These are phyloP conservation scores for Triplophysa dalaica DNA, from an alignment of 2,113 vertebrate genomes.

Conservation along the genomic window DNA sequence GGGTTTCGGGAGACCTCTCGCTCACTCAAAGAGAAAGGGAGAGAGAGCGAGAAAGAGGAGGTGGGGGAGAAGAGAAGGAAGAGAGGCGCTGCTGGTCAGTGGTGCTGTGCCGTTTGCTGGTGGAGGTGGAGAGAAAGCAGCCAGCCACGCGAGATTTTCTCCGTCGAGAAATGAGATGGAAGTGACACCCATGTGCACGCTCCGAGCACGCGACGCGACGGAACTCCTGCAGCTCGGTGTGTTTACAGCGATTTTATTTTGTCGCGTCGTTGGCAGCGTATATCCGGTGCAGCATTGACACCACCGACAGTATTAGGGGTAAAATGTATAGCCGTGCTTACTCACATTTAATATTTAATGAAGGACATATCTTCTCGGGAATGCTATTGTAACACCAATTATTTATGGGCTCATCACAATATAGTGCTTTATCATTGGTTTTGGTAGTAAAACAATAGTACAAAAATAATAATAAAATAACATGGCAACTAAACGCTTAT, in stretches of 20 bases:
- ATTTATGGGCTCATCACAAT: too few species aligned
- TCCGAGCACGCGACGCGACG: neutral
- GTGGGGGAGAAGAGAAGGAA: constrained; percentile 48
- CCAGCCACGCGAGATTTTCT: constrained; percentile 53
- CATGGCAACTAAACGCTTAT: too few species aligned
- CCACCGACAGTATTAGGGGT: too few species aligned
- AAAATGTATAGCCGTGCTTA: too few species aligned
- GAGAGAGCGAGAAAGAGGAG: constrained; percentile 41
- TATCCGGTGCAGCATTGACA: constrained; percentile 55
- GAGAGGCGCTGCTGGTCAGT: constrained; percentile 37
- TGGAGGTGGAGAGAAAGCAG: constrained; percentile 47
- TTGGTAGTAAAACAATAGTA: too few species aligned
- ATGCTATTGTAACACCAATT: too few species aligned
- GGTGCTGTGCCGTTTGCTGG: constrained; percentile 18
- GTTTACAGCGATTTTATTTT: neutral
- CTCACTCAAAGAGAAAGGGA: constrained; percentile 48
- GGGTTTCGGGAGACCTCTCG: constrained; percentile 66
- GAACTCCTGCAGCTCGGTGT: neutral
- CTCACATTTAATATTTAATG: too few species aligned
- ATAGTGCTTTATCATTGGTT: too few species aligned
- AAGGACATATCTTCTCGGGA: too few species aligned
- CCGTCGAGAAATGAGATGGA: constrained; percentile 44
- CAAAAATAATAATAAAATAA: too few species aligned
- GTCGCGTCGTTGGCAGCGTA: neutral
- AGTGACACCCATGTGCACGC: constrained; percentile 45